Base-by-base conservation (phyloP, 37 sponge, comb jelly and placozoan species). In the Hormiphora californensis region DNA sequence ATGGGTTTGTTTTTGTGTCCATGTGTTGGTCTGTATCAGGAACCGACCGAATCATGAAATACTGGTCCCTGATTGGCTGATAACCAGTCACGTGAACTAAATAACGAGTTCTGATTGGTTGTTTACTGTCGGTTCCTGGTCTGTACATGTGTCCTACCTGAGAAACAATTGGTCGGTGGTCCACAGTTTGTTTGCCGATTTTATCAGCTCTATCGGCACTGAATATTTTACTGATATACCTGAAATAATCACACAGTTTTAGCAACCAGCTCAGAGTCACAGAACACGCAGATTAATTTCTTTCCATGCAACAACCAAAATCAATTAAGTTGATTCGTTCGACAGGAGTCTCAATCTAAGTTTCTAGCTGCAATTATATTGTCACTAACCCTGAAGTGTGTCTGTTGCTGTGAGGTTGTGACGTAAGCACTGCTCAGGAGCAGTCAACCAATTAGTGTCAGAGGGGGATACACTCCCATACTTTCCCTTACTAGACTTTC, bases 171-270 rank as follows among this genome's bases (percentile, higher is more conserved):
- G 67, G 17, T 65, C 67, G 31, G 32, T 35, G 37, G 32, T 28
- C 67, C 67, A 65, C 37, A 65, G 9, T 19, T 65, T 65, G 17
- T 65, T 65, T 7, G 35, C 67, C 1, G 67, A 36, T 32, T 65
- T 65, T 7, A 65, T 65, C 8, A 65, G 67, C 36, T 65, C 67
- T 1, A 31, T 65, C 1, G 67, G 67, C 3, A 65, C 67, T 34
- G 67, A 65, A 17, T 65, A 65, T 32, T 65, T 65, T 2, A 65
- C 37, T 32, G 67, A 65, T 36, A 65, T 65, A 65, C 67, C 67
- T 65, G 67, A 7, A 65, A 33, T 36, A 65, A 28, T 65, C 28
- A 17, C 15, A 17, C 9, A 49, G 9, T 49, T 17, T 49, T 17
- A 49, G 15, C 12, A 17, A 17, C 15, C 12, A 49, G 15, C 15